Base-by-base conservation (phyloP, 2,797 vertebrate genomes). In the Clarias pachynema region DNA sequence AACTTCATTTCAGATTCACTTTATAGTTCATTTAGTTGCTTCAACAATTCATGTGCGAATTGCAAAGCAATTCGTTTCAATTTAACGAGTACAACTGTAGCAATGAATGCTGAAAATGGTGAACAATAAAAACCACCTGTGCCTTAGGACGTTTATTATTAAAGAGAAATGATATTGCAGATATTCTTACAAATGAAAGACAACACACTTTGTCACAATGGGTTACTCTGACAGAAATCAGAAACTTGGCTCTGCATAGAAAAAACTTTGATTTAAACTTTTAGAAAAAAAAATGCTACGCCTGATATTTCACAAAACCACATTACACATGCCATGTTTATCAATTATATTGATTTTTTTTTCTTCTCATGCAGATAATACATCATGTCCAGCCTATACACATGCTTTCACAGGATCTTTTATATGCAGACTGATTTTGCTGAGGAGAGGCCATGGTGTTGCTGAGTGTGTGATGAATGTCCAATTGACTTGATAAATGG, bases 401-500 rank as follows among this genome's bases (percentile, higher is more conserved):
- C 60, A 53, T 53, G 70, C 12, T 29, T 59, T 53, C 84, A 72
- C 53, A 44, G 63, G 69, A 62, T 75, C 77, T 66, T 66, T 69
- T 81, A n/a, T 62, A 69, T 22, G 56, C 26, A 34, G 26, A 84
- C 82, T 59, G 62, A 68, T 75, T 87, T 84, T 81, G 69, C 77
- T 49, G 78, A 75, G 56, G 62, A 75, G 73, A 77, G 49, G 62
- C 78, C 6, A 7, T 53, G 40, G 29, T 73, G 70, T 59, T 83
- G 85, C 75, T 53, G 70, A 66, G 37, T 44, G 78, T 40, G 83
- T 94, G 94, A 95, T 94, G 93, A 93, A 94, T 94, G 93, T 93
- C 91, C 94, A 94, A 94, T 93, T 94, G 93, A 94, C 93, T 94
- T 94, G 93, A 94, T 95, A 92, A 94, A 94, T 94, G 93, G 92